Percentiles rank a stretch among this genome's conserved stretches.
Conservation (phyloP, 1,140 invertebrate genomes). For the Brachystomella parvula region DNA sequence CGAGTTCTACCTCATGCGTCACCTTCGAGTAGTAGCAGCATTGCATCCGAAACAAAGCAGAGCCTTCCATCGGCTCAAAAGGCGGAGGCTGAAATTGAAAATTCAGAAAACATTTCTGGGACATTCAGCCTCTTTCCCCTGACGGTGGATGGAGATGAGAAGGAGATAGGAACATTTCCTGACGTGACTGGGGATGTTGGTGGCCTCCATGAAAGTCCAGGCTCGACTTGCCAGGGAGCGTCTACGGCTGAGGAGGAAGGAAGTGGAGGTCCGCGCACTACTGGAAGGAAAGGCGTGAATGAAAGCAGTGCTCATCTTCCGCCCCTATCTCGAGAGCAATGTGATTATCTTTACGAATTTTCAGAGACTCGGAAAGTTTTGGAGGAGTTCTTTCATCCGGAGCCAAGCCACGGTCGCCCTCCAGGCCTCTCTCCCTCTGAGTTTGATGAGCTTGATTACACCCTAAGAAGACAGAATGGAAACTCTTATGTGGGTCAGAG, state of each 20-base stretch:
- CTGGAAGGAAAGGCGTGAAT: neutral
- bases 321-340: neutral
- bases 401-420: neutral
- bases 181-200: too few species aligned
- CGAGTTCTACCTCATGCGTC: constrained; percentile 42
- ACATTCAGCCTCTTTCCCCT: neutral
- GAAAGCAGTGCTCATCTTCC: neutral
- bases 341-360: constrained; percentile 78
- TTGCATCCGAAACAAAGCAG: neutral
- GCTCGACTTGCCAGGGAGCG: too few species aligned
- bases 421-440: neutral
- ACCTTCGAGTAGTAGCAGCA: constrained; percentile 1
- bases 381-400: constrained; percentile 67
- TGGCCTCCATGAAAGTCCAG: too few species aligned
- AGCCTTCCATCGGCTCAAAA: neutral
- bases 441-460: constrained; percentile 71
- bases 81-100: too few species aligned
- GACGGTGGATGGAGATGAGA: too few species aligned
- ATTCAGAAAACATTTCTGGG: neutral
- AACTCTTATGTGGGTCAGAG: constrained; percentile 73
- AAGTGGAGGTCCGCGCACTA: too few species aligned
- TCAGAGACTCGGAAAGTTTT: constrained; percentile 82
- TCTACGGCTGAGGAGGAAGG: neutral
- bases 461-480: constrained; percentile 60
- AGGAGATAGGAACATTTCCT: too few species aligned